Conservation (phyloP, 2,888 invertebrate species). For the Taenaris catops region DNA sequence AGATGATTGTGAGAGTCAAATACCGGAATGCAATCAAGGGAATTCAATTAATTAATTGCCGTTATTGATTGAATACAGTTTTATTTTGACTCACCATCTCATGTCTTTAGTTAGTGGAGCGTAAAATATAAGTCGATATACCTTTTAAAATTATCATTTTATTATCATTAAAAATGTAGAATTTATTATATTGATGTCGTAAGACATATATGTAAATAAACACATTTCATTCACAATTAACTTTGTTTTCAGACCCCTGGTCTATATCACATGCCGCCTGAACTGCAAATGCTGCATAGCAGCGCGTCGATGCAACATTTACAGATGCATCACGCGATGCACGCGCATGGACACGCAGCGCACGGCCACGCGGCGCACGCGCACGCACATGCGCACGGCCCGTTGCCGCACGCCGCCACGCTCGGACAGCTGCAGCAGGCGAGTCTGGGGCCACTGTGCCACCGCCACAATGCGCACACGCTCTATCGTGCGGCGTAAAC, state of each 20-base stretch:
- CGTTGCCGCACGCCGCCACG: conserved; percentile 26
- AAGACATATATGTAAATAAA: too few species aligned
- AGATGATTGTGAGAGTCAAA: too few species aligned
- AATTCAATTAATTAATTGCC: too few species aligned
- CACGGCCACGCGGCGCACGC: conserved; percentile 23
- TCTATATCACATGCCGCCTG: conserved; percentile 74
- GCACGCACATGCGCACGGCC: conserved; percentile 26
- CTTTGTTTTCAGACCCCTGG: conserved; percentile 50
- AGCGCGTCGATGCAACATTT: conserved; percentile 66
- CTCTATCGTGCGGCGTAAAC: conserved; percentile 36
- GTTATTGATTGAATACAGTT: too few species aligned
- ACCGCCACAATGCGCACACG: conserved; percentile 33
- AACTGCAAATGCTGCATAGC: conserved; percentile 62
- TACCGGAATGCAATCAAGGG: too few species aligned
- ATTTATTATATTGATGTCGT: too few species aligned
- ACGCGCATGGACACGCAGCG: conserved; percentile 27
- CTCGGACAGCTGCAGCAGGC: conserved; percentile 22
- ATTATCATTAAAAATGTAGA: too few species aligned
- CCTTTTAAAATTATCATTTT: too few species aligned
- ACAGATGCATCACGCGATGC: conserved; percentile 51
- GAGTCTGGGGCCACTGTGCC: conserved; percentile 40
- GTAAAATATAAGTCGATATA: too few species aligned
- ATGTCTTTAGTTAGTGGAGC: too few species aligned
- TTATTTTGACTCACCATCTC: too few species aligned
- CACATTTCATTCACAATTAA: too few species aligned